A percentile compares a stretch with the other conserved stretches of the same genome.
phyloP scores from a whole-genome alignment of 2,113 vertebrate genomes.

The Psettodes erumei region DNA sequence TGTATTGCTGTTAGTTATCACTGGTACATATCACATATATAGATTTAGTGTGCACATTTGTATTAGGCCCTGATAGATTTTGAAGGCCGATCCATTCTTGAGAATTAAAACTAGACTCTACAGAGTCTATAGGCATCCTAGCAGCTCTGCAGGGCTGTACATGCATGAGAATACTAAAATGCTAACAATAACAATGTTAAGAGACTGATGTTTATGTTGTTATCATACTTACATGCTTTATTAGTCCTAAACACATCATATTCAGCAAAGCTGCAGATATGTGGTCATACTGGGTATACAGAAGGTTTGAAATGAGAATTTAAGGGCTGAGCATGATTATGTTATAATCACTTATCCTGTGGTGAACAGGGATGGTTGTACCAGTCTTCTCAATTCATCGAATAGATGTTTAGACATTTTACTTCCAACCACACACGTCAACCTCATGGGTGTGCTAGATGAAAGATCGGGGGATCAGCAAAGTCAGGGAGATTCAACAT shows the following conservation, averaged over 20 bases:
- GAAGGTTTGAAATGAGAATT: too few relatives aligned
- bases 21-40: neutral
- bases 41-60: neutral
- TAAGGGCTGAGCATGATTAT: too few relatives aligned
- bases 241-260: too few relatives aligned
- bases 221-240: neutral
- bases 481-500: neutral
- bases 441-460: too few relatives aligned
- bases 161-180: neutral
- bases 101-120: neutral
- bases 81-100: neutral
- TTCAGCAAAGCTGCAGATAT: too few relatives aligned
- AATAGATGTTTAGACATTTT: too few relatives aligned
- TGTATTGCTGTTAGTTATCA: neutral
- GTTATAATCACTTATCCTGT: too few relatives aligned
- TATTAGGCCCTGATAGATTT: neutral
- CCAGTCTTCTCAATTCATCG: too few relatives aligned
- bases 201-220: neutral
- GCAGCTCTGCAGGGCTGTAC: neutral
- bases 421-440: too few relatives aligned
- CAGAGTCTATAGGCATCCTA: neutral
- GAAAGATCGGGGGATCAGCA: neutral
- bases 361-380: too few relatives aligned
- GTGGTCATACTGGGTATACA: too few relatives aligned
- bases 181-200: neutral